These are phyloP conservation scores for Drosophila pegasa DNA, from an alignment of 2,888 invertebrate species.

Conservation along the genomic window DNA sequence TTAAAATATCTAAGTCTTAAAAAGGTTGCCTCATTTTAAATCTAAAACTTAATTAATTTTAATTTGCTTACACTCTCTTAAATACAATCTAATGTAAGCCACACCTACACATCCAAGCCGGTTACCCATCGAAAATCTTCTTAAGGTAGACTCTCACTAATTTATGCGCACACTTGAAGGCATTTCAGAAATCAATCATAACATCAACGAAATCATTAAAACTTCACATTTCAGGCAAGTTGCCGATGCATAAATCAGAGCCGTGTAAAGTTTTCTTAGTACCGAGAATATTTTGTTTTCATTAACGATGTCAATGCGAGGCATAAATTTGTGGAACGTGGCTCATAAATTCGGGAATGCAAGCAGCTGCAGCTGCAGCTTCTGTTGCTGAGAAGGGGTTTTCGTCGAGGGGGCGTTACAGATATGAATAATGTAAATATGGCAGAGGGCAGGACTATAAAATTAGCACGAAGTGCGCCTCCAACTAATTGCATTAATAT, in stretches of 20 bases:
- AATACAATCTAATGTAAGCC: no score
- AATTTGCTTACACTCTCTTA: no score
- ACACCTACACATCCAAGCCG: no score
- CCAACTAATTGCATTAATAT: conserved; percentile 80
- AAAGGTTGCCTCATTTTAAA: no score
- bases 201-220: neutral
- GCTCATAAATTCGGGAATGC: conserved; percentile 42
- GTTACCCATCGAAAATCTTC: neutral
- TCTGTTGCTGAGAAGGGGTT: conserved; percentile 1
- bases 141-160: neutral
- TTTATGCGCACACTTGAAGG: neutral
- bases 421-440: conserved; percentile 64
- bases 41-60: no score
- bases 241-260: conserved; percentile 1
- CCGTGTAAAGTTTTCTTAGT: conserved; percentile 5
- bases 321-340: conserved; percentile 42
- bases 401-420: conserved; percentile 19
- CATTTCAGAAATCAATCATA: neutral
- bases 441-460: conserved; percentile 60
- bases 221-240: neutral
- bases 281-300: conserved; percentile 36
- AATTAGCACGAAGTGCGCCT: conserved; percentile 72
- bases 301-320: conserved; percentile 39
- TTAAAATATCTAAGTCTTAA: no score
- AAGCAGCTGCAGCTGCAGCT: conserved; percentile 56